Evolutionary conservation across 2,113 vertebrate genomes (phyloP).

Genomic region (Corvus moneduloides): DNA sequence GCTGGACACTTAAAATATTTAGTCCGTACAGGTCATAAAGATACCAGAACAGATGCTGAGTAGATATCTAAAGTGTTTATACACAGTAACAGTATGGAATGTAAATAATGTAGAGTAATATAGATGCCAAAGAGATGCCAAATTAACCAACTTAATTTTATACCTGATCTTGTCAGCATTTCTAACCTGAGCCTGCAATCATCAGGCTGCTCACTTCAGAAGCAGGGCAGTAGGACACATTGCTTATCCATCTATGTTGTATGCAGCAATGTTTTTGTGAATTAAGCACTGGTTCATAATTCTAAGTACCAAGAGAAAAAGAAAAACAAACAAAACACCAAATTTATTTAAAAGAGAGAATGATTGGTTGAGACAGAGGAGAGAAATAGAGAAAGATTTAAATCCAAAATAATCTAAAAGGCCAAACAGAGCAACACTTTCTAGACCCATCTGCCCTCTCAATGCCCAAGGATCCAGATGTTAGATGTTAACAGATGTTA

Average conservation of each 20-base stretch:
- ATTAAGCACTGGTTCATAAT: background rate
- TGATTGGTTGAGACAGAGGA: background rate
- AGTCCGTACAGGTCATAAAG: background rate
- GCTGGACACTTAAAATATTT: background rate
- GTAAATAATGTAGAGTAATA: background rate
- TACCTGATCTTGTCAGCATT: background rate
- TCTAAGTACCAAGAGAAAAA: background rate
- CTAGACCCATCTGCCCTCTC: background rate
- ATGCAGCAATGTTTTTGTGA: background rate
- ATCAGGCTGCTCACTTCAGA: background rate
- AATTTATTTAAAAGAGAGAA: background rate
- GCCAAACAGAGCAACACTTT: background rate
- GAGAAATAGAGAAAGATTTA: background rate
- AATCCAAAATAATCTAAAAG: background rate
- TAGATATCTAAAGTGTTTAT: background rate
- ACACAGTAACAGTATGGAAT: background rate
- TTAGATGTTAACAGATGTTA: background rate
- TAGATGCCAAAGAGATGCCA: background rate
- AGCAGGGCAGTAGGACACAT: background rate
- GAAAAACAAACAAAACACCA: background rate
- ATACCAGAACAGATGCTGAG: background rate
- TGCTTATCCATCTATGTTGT: background rate
- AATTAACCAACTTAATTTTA: background rate
- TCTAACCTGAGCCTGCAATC: background rate
- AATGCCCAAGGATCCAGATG: background rate